Evolutionary conservation across 1,140 invertebrate genomes (phyloP), one percentile per base, ranked within the genome.

Genomic region (Papilio machaon): DNA sequence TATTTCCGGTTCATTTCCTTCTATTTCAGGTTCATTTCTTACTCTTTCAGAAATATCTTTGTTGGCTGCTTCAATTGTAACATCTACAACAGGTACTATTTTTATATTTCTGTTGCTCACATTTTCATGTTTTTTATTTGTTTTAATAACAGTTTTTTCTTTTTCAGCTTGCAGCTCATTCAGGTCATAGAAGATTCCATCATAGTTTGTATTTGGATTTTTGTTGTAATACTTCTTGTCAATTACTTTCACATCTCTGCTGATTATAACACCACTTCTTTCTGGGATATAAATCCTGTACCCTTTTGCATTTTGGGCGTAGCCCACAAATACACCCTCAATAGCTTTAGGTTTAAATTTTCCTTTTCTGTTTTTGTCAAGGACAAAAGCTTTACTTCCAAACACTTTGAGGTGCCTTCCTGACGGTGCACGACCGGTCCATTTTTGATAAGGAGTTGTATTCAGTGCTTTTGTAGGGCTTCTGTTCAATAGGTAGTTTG

Each of bases 81-180:
- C 10, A 49, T 49, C 13, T 4, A 49, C 47, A 49, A 10, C 10
- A 49, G 47, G 60, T 64, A 17, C 19, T 64, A 64, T 64, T 64
- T 64, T 17, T 2, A 64, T 64, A 64, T 64, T 17, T 64, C n/a
- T 23, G n/a, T 64, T 64, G 13, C 2, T 64, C n/a, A 64, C 4
- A 64, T 64, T 64, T 64, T 23, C n/a, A 64, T 19, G 5, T 64
- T 64, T 64, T 17, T 64, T 11, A 19, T 11, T 64, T 17, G 13
- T 64, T 64, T 64, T 64, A 64, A 64, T 64, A 64, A 64, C 60
- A 15, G 4, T 64, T 17, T 64, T 64, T 64, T 64, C 60, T 64
- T 64, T 64, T 64, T 64, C 60, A 64, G 60, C 13, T 64, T 64
- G 60, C 60, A 64, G 60, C n/a, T 2, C 13, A 17, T 64, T 17